Percentiles rank a stretch among this genome's conserved stretches.
Evolutionary conservation across 2,113 vertebrate genomes (phyloP).

Genomic region (Probosciger aterrimus): DNA sequence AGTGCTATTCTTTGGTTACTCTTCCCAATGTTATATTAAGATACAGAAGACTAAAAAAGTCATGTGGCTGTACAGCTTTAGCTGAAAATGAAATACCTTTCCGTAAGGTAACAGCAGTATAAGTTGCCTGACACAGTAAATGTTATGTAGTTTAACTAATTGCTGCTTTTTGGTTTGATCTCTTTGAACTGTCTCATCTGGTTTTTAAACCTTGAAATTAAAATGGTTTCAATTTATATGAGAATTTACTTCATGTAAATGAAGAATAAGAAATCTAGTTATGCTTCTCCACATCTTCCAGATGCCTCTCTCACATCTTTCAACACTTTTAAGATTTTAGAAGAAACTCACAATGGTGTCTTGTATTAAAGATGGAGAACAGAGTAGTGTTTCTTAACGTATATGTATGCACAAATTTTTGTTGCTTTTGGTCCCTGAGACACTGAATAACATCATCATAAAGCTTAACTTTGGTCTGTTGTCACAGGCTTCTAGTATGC

Average conservation of each 20-base stretch:
- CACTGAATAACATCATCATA: not conserved
- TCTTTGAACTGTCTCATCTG: not conserved
- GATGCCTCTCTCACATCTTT: not conserved
- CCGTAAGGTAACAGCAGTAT: not conserved
- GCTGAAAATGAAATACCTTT: not conserved
- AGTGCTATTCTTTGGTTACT: not conserved
- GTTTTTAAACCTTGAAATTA: not conserved
- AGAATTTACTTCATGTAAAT: not conserved
- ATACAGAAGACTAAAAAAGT: not conserved
- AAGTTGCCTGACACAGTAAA: not conserved
- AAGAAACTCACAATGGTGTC: not conserved
- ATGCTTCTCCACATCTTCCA: not conserved
- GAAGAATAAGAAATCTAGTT: not conserved
- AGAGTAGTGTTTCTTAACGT: not conserved
- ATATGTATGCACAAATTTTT: not conserved
- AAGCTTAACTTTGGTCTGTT: not conserved
- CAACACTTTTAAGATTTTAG: not conserved
- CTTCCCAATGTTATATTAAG: not conserved
- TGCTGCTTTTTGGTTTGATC: not conserved
- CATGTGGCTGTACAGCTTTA: not conserved
- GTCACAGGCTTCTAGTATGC: not conserved
- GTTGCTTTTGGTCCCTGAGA: not conserved
- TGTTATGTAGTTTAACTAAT: not conserved
- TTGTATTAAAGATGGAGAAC: not conserved
- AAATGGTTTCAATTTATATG: not conserved